These are phyloP conservation scores for Drosophila ustulata DNA, from an alignment of 2,888 invertebrate species.

Conservation along the genomic window DNA sequence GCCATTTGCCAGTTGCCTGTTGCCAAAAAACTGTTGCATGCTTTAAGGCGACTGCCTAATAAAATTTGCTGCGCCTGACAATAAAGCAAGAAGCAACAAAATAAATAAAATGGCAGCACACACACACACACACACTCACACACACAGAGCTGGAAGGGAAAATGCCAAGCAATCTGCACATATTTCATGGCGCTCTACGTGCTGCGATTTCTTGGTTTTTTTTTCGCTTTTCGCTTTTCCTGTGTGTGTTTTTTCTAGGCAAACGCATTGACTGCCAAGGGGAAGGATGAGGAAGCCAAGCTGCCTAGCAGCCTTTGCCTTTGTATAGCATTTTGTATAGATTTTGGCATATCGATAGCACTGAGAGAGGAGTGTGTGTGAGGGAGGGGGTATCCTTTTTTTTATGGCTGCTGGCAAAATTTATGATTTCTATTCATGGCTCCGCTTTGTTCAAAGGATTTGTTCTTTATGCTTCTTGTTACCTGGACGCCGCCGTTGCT, in stretches of 20 bases:
- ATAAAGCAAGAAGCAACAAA: constrained; percentile 55
- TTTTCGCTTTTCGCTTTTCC: background rate
- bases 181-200: constrained; percentile 58
- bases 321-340: constrained; percentile 61
- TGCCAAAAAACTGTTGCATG: constrained; percentile 77
- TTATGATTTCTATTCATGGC: constrained; percentile 73
- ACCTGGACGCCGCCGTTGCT: constrained; percentile 8
- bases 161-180: constrained; percentile 55
- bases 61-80: constrained; percentile 68
- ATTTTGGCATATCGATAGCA: constrained; percentile 76
- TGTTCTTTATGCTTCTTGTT: constrained; percentile 53
- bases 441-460: constrained; percentile 75
- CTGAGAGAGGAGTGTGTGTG: constrained; percentile 11
- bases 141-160: constrained; percentile 12
- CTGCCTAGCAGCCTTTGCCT: constrained; percentile 38
- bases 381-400: constrained; percentile 46
- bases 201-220: constrained; percentile 51
- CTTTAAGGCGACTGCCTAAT: constrained; percentile 69
- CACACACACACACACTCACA: constrained; percentile 8
- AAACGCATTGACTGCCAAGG: constrained; percentile 6
- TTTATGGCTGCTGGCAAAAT: constrained; percentile 78
- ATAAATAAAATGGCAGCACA: constrained; percentile 60
- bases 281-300: constrained; percentile 6
- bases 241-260: constrained; percentile 26
- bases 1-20: constrained; percentile 32